Percentiles rank a stretch among this genome's conserved stretches.
phyloP scores from a whole-genome alignment of 2,888 invertebrate genomes.

The Deilephila elpenor region DNA sequence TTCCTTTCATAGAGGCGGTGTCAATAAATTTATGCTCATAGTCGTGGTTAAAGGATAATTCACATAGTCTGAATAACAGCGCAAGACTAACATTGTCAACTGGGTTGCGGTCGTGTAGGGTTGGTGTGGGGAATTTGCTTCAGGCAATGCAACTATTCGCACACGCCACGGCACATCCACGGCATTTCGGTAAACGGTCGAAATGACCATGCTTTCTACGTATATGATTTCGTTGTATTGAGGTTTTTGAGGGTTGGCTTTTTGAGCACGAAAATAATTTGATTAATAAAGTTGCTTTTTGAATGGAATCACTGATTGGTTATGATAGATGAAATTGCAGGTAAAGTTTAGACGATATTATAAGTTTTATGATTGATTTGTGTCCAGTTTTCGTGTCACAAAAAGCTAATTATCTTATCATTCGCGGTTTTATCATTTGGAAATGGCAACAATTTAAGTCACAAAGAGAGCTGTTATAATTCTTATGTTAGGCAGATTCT shows the following conservation, averaged over 20 bases:
- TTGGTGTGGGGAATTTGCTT: slow-evolving; percentile 50
- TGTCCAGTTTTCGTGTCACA: too few relatives aligned
- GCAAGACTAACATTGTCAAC: slow-evolving; percentile 65
- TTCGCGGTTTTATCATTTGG: too few relatives aligned
- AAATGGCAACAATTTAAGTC: too few relatives aligned
- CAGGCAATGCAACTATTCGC: slow-evolving; percentile 64
- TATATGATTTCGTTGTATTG: background rate
- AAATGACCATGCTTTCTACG: slow-evolving; percentile 9
- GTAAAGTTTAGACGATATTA: too few relatives aligned
- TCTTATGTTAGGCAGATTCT: too few relatives aligned
- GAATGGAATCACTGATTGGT: too few relatives aligned
- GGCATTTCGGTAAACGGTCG: slow-evolving; percentile 32
- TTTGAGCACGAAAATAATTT: too few relatives aligned
- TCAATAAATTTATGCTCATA: slow-evolving; percentile 67
- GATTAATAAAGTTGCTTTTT: too few relatives aligned
- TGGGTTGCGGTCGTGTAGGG: slow-evolving; percentile 60
- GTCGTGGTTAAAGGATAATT: slow-evolving; percentile 62
- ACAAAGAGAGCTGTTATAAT: too few relatives aligned
- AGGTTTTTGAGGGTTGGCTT: background rate
- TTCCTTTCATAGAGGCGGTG: slow-evolving; percentile 49
- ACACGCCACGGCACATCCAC: slow-evolving; percentile 39
- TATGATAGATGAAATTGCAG: too few relatives aligned
- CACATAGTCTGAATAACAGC: slow-evolving; percentile 69
- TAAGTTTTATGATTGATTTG: too few relatives aligned
- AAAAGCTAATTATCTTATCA: too few relatives aligned